Conservation (phyloP, 2,888 invertebrate genomes). For the Xanthia icteritia region DNA sequence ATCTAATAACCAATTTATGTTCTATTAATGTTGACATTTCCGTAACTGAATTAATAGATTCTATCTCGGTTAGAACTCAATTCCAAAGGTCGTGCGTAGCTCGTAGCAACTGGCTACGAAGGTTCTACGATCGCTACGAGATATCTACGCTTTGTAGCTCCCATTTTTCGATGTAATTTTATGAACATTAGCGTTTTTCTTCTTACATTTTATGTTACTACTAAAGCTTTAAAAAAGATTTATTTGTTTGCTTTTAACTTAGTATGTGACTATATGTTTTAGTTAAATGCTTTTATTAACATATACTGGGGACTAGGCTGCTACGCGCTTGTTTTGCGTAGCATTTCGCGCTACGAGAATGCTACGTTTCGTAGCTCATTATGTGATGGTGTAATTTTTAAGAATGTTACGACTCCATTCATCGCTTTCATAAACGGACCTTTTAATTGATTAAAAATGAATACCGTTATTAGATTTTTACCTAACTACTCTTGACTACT, state of each 20-base stretch:
- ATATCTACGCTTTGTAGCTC: slow-evolving; percentile 44
- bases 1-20: slow-evolving; percentile 18
- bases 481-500: background rate
- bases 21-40: slow-evolving; percentile 18
- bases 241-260: slow-evolving; percentile 2
- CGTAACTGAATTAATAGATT: slow-evolving; percentile 29
- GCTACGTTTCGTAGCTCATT: background rate
- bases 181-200: background rate
- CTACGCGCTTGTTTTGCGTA: background rate
- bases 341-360: background rate
- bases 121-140: slow-evolving; percentile 55
- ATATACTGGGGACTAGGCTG: background rate
- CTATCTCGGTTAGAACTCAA: slow-evolving; percentile 19
- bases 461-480: background rate
- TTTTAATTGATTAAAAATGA: background rate
- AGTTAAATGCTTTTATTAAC: background rate
- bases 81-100: slow-evolving; percentile 33
- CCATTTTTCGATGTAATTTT: slow-evolving; percentile 14
- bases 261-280: background rate
- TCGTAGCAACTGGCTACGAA: slow-evolving; percentile 53
- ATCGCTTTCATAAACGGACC: too few species aligned
- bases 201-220: slow-evolving; percentile 1
- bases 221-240: background rate
- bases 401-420: too few species aligned
- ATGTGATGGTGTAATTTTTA: background rate